Evolutionary conservation across 2,113 vertebrate species (phyloP).

Genomic region (Paraplagusia blochii): DNA sequence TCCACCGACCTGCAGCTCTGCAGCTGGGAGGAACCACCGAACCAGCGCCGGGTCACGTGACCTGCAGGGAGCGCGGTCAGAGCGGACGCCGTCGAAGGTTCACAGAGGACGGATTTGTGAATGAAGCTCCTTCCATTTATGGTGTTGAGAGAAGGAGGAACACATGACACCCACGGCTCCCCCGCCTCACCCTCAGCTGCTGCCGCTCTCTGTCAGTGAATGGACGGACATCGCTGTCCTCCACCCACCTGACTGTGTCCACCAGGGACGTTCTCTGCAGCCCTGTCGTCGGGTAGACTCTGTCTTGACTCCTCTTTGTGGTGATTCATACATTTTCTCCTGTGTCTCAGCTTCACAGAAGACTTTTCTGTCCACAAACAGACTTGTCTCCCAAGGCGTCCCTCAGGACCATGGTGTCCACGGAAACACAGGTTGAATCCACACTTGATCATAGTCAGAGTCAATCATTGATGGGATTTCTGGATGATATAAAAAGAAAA

Average conservation of each 20-base stretch:
- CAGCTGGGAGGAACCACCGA: background rate
- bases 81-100: slow-evolving; percentile 17
- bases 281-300: slow-evolving; percentile 15
- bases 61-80: too few relatives aligned
- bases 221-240: too few relatives aligned
- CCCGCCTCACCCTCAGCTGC: slow-evolving; percentile 36
- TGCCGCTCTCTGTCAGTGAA: slow-evolving; percentile 28
- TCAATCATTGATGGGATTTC: too few relatives aligned
- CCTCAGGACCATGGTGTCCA: too few relatives aligned
- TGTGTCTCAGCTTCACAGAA: background rate
- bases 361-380: slow-evolving; percentile 6
- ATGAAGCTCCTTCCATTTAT: slow-evolving; percentile 65
- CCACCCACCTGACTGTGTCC: too few relatives aligned
- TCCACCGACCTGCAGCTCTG: background rate
- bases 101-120: slow-evolving; percentile 60
- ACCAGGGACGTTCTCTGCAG: background rate
- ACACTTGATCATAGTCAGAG: too few relatives aligned
- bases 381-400: background rate
- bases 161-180: slow-evolving; percentile 37
- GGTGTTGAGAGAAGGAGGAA: slow-evolving; percentile 49
- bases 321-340: slow-evolving; percentile 35
- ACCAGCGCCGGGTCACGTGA: too few relatives aligned
- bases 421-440: too few relatives aligned
- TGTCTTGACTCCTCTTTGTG: slow-evolving; percentile 8
- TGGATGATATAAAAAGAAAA: too few relatives aligned